Conservation (phyloP, 2,113 vertebrate species). For the Equus quagga region DNA sequence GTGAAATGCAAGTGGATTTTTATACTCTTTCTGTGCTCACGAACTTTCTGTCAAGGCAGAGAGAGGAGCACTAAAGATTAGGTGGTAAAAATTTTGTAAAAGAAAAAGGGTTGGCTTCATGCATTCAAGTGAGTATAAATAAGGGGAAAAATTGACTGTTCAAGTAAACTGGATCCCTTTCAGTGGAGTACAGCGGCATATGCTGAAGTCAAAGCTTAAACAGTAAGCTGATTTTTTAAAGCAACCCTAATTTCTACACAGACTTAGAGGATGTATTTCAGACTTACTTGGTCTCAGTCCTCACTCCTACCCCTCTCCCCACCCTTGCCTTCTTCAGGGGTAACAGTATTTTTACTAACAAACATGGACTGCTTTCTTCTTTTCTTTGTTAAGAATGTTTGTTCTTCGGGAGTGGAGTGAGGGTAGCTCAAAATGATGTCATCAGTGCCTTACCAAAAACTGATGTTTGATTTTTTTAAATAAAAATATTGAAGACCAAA, state of each 20-base stretch:
- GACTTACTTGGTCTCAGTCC: constrained; percentile 56
- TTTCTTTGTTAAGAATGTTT: background rate
- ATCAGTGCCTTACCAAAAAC: background rate
- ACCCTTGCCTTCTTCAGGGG: background rate
- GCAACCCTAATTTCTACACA: constrained; percentile 76
- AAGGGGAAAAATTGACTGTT: constrained; percentile 83
- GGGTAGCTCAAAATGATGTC: background rate
- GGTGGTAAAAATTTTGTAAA: constrained; percentile 53
- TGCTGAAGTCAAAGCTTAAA: constrained; percentile 79
- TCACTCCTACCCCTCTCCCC: background rate
- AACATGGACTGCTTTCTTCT: background rate
- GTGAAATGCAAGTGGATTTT: constrained; percentile 36
- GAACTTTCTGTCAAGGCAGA: constrained; percentile 67
- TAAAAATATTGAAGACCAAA: background rate
- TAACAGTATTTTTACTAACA: background rate
- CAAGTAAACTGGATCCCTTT: constrained; percentile 81
- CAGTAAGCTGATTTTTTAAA: constrained; percentile 78
- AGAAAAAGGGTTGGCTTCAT: constrained; percentile 70
- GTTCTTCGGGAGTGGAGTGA: background rate
- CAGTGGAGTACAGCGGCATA: constrained; percentile 64
- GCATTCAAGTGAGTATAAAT: constrained; percentile 79
- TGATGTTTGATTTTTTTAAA: background rate
- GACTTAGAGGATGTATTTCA: constrained; percentile 77
- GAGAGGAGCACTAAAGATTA: constrained; percentile 57
- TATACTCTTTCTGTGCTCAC: constrained; percentile 45